Conservation (phyloP, 2,797 vertebrate species). For the Echiichthys vipera region DNA sequence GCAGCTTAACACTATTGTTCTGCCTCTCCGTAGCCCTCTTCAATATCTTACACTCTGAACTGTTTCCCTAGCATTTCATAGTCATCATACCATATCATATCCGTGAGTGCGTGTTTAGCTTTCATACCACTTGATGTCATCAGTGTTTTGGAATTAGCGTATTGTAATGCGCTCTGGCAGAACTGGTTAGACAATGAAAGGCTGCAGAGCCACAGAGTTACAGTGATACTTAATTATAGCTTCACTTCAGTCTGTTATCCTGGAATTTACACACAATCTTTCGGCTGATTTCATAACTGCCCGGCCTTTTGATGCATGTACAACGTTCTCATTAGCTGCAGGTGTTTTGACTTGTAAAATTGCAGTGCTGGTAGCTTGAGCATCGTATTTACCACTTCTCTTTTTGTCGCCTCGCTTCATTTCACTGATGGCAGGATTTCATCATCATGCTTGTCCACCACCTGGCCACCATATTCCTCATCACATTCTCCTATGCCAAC, state of each 20-base stretch:
- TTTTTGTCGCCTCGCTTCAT: constrained; percentile 24
- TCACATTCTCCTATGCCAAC: constrained; percentile 94
- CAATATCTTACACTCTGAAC: not conserved
- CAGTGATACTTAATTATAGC: not conserved
- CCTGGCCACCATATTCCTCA: constrained; percentile 90
- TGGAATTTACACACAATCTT: constrained; percentile 1
- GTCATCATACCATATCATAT: not conserved
- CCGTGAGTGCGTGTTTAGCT: not conserved
- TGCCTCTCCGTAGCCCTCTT: not conserved
- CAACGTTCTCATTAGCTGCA: not conserved
- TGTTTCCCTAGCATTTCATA: not conserved
- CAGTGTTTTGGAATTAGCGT: not conserved
- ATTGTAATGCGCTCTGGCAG: not conserved
- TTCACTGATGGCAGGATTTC: constrained; percentile 88
- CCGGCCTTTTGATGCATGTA: not conserved
- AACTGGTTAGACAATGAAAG: constrained; percentile 36
- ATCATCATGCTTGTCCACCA: constrained; percentile 97
- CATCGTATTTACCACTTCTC: constrained; percentile 1
- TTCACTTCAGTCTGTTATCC: not conserved
- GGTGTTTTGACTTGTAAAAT: constrained; percentile 2
- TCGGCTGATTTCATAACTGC: not conserved
- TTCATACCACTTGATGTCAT: not conserved
- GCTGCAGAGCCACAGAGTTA: not conserved
- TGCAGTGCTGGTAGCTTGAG: not conserved
- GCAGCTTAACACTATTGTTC: not conserved